phyloP scores from a whole-genome alignment of 2,113 vertebrate species.

The Delphinapterus leucas region DNA sequence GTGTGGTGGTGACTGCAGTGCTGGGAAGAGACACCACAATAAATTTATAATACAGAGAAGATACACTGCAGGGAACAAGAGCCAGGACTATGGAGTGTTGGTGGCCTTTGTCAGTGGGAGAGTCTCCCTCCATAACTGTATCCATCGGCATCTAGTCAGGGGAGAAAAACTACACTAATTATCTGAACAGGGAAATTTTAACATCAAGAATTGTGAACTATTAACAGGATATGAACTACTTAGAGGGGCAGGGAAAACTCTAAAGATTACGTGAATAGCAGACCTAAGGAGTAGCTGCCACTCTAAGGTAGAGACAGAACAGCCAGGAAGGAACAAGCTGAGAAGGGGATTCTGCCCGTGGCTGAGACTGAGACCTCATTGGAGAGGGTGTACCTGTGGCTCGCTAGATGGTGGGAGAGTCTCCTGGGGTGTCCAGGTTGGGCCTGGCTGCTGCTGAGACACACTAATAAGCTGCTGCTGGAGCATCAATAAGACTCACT shows the following conservation, averaged over 20 bases:
- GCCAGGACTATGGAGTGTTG: no score
- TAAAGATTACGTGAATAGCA: not conserved
- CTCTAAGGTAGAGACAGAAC: not conserved
- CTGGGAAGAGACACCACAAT: not conserved
- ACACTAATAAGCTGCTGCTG: not conserved
- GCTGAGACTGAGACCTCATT: not conserved
- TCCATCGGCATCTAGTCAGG: not conserved
- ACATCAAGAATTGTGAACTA: not conserved
- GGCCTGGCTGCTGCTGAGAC: not conserved
- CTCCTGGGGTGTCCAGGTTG: not conserved
- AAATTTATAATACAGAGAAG: not conserved
- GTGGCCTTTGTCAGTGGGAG: not conserved
- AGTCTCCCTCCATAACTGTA: not conserved
- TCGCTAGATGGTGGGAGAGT: not conserved
- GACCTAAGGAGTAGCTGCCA: not conserved
- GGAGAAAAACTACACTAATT: not conserved
- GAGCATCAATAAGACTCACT: not conserved
- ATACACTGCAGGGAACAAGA: not conserved
- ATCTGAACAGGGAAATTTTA: not conserved
- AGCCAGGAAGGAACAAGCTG: not conserved
- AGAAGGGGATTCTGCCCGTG: accelerated
- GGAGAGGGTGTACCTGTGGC: not conserved
- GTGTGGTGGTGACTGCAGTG: no score
- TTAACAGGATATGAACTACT: not conserved
- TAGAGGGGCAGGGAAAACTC: not conserved